Evolutionary conservation across 1,140 invertebrate species (phyloP).

Genomic region (Teleogryllus occipitalis): DNA sequence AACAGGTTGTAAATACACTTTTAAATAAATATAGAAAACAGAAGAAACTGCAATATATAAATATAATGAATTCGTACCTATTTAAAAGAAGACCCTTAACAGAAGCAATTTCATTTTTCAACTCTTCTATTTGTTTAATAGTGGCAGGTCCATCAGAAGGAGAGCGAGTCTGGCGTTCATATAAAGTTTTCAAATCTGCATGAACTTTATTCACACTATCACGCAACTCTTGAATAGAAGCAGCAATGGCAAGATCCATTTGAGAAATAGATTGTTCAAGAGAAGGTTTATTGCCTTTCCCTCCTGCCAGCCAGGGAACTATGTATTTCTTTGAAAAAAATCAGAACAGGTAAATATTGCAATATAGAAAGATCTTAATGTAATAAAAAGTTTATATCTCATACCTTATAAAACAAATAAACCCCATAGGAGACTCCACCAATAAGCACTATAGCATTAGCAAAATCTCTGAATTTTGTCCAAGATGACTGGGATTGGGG

Average conservation of each 20-base stretch:
- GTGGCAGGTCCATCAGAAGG: slow-evolving; percentile 30
- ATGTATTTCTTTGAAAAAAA: slow-evolving; percentile 52
- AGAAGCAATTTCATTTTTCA: slow-evolving; percentile 65
- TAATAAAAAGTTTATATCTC: background rate
- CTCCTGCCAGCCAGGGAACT: slow-evolving; percentile 51
- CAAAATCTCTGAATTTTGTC: slow-evolving; percentile 50
- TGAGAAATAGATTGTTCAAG: slow-evolving; percentile 55
- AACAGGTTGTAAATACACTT: slow-evolving; percentile 12
- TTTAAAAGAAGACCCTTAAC: slow-evolving; percentile 67
- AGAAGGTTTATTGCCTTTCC: slow-evolving; percentile 47
- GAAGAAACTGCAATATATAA: background rate
- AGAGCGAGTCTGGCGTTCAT: slow-evolving; percentile 39
- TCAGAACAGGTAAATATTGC: background rate
- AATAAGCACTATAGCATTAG: slow-evolving; percentile 57
- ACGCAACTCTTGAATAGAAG: slow-evolving; percentile 50
- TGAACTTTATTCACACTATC: slow-evolving; percentile 47
- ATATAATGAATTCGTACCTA: slow-evolving; percentile 40
- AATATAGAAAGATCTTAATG: slow-evolving; percentile 16
- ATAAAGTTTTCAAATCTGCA: slow-evolving; percentile 46
- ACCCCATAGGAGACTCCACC: slow-evolving; percentile 59
- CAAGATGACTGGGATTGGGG: background rate
- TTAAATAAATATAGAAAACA: background rate
- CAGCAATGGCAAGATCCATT: slow-evolving; percentile 54
- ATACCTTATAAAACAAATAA: slow-evolving; percentile 66
- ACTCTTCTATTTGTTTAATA: slow-evolving; percentile 52